Evolutionary conservation across 2,113 vertebrate genomes (phyloP).

Genomic region (Cyanoramphus novaezelandiae): DNA sequence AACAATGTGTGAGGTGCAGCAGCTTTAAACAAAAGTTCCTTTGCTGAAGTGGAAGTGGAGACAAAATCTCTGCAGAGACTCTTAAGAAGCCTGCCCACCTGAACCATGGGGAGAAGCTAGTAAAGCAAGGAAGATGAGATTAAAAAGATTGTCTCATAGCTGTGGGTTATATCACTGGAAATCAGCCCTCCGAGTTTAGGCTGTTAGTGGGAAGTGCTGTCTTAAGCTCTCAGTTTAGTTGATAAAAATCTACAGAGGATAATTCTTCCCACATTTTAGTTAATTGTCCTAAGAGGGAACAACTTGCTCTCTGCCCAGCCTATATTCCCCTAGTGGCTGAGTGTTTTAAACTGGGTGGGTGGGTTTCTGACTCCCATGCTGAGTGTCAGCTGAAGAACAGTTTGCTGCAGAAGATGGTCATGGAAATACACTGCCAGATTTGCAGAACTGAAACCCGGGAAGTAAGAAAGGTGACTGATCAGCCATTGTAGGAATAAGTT

Average conservation of each 20-base stretch:
- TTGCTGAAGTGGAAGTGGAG: not conserved
- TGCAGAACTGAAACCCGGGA: not conserved
- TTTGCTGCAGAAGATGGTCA: not conserved
- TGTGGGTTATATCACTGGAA: not conserved
- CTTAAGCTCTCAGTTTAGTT: not conserved
- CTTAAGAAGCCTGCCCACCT: not conserved
- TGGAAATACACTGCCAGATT: not conserved
- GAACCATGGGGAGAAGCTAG: not conserved
- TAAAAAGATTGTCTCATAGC: not conserved
- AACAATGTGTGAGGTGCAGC: rapidly evolving
- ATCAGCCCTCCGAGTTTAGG: not conserved
- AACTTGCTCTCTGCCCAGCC: not conserved
- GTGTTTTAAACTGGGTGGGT: not conserved
- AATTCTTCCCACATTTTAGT: not conserved
- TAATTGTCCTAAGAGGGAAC: not conserved
- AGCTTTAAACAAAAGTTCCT: not conserved
- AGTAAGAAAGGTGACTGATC: not conserved
- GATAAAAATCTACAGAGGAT: not conserved
- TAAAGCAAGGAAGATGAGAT: not conserved
- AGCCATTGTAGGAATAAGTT: not conserved
- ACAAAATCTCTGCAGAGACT: not conserved
- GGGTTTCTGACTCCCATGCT: not conserved
- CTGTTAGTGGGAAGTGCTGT: not conserved
- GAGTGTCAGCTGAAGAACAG: rapidly evolving
- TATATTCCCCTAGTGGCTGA: not conserved